Base-by-base conservation (phyloP, 1,140 invertebrate genomes). In the Mactra quadrangularis region DNA sequence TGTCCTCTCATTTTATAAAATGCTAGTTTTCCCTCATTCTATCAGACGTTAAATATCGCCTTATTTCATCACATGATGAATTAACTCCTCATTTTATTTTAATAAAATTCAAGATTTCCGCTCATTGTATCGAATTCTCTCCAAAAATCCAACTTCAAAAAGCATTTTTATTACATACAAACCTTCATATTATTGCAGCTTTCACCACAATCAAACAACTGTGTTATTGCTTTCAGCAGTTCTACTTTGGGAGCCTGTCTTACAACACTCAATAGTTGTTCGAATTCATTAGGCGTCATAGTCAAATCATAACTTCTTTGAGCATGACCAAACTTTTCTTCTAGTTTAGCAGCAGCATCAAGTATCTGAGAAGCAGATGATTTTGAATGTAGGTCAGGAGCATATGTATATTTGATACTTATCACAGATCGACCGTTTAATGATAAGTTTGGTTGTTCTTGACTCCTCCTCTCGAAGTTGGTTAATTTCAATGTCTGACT, bases 401-500 rank as follows among this genome's bases (percentile, higher is more conserved):
- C 59, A 22, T 62, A 64, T 62, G 60, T 55, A 62, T 62, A 64
- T 50, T 50, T 45, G 13, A 77, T 77, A 35, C 27, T 22, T 25
- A 57, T 41, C 7, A 55, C 33, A n/a, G 71, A 77, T 35, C 41
- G 19, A 64, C 47, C 60, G 9, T 52, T 11, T 47, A 35, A 35
- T 0, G 45, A 22, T 47, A 47, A 27, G 13, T 62, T 47, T 33
- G 27, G 41, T 19, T 35, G 50, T 15, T 57, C 38, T 35, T 41
- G 3, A n/a, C 19, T 31, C 74, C 50, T 50, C 11, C 29, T 35
- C 25, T 33, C 45, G 1, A 29, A 1, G 31, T 50, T 52, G 0
- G n/a, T 55, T 27, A 77, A 38, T 9, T 62, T 25, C 7, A 77
- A 35, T 9, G 11, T 47, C 41, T 77, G 74, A 52, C 74, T 77